These are phyloP conservation scores for Epinephelus coioides DNA, from an alignment of 2,797 vertebrate species.

Conservation along the genomic window DNA sequence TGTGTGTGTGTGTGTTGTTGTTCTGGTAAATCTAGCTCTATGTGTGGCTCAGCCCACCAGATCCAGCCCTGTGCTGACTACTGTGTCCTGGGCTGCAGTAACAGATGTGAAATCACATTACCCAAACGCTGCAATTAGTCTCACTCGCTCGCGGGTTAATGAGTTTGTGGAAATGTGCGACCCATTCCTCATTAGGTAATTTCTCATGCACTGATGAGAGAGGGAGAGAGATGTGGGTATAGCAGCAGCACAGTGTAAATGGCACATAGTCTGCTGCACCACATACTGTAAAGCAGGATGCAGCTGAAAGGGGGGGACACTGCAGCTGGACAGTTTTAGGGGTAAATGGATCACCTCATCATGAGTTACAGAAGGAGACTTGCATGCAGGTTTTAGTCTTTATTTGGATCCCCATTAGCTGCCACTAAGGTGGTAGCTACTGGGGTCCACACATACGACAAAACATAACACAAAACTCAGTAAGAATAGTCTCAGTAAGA, in stretches of 20 bases:
- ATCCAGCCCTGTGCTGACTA: conserved; percentile 79
- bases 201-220: conserved; percentile 98
- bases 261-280: conserved; percentile 49
- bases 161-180: conserved; percentile 99
- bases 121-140: conserved; percentile 99
- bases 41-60: conserved; percentile 72
- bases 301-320: conserved; percentile 3
- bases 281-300: conserved; percentile 57
- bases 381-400: background rate
- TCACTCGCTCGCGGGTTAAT: conserved; percentile 99
- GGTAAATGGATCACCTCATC: conserved; percentile 14
- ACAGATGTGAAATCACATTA: conserved; percentile 99
- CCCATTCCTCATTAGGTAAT: conserved; percentile 99
- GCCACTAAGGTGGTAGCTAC: too few species aligned
- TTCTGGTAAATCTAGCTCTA: conserved; percentile 62
- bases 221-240: conserved; percentile 74
- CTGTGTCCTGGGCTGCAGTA: conserved; percentile 88
- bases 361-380: conserved; percentile 14
- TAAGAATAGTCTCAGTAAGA: too few species aligned
- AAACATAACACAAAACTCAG: too few species aligned
- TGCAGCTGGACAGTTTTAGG: conserved; percentile 14
- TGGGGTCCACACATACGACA: too few species aligned
- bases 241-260: conserved; percentile 65
- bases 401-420: too few species aligned
- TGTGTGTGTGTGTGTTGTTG: conserved; percentile 38